Evolutionary conservation across 1,140 invertebrate genomes (phyloP).

Genomic region (Apis florea): DNA sequence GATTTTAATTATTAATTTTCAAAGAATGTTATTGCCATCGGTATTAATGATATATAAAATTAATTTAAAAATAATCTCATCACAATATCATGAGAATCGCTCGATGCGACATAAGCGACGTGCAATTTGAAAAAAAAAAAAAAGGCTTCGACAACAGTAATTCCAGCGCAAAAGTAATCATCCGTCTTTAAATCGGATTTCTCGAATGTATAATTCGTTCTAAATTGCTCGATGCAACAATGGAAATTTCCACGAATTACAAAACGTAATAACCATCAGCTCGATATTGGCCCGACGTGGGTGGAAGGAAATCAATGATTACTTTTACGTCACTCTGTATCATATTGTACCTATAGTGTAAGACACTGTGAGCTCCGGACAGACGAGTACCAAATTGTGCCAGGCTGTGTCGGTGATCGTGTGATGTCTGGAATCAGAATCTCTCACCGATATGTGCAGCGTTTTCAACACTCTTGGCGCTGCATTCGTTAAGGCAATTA

Average conservation of each 20-base stretch:
- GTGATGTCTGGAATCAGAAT: slow-evolving; percentile 76
- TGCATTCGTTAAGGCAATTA: slow-evolving; percentile 70
- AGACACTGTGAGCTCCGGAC: slow-evolving; percentile 74
- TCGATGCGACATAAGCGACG: not conserved
- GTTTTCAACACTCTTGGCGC: slow-evolving; percentile 65
- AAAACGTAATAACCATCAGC: not conserved
- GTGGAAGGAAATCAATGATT: not conserved
- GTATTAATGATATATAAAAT: not conserved
- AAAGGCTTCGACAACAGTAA: no score
- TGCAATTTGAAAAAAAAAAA: not conserved
- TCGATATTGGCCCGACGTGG: not conserved
- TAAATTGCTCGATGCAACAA: not conserved
- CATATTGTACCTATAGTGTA: slow-evolving; percentile 74
- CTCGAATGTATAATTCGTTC: not conserved
- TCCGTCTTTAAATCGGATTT: not conserved
- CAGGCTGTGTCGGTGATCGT: slow-evolving; percentile 72
- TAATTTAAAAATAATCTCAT: not conserved
- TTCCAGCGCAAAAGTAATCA: slow-evolving; percentile 1
- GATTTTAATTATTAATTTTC: no score
- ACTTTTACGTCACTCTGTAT: slow-evolving; percentile 35
- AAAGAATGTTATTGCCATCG: not conserved
- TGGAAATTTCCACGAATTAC: not conserved
- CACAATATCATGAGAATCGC: not conserved
- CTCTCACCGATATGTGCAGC: slow-evolving; percentile 73
- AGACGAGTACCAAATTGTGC: slow-evolving; percentile 72